Percentiles rank a stretch among this genome's conserved stretches.
Evolutionary conservation across 2,113 vertebrate species (phyloP).

Genomic region (Uria aalge): DNA sequence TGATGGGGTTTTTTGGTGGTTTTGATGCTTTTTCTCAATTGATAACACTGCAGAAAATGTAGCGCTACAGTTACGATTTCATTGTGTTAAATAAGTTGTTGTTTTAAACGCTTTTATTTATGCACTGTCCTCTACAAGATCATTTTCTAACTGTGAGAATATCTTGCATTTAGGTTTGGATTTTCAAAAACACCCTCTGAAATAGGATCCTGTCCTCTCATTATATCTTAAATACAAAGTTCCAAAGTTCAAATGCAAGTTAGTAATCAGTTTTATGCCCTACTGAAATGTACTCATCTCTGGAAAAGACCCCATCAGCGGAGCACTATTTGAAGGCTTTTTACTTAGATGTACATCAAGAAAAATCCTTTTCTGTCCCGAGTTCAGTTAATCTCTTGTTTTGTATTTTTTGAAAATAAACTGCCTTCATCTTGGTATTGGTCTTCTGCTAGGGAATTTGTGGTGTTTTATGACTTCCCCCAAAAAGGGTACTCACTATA

Average conservation of each 20-base stretch:
- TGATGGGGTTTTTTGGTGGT: accelerated
- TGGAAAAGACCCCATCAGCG: neutral
- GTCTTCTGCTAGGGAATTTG: constrained; percentile 38
- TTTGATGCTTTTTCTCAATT: neutral
- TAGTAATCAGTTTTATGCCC: neutral
- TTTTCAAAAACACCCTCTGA: neutral
- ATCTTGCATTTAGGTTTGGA: neutral
- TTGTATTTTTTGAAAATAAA: constrained; percentile 40
- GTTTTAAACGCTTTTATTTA: neutral
- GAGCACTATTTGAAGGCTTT: neutral
- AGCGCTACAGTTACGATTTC: neutral
- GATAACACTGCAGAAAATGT: neutral
- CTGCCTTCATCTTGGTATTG: constrained; percentile 17
- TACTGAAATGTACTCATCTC: neutral
- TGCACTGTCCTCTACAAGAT: neutral
- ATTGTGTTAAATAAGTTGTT: neutral
- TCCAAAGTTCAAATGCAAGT: neutral
- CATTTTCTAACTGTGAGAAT: neutral
- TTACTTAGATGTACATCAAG: neutral
- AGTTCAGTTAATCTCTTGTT: constrained; percentile 11
- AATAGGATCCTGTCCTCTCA: neutral
- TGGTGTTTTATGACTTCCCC: constrained; percentile 7
- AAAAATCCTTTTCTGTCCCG: neutral
- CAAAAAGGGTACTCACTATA: neutral
- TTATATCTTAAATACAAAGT: neutral